Evolutionary conservation across 2,888 invertebrate genomes (phyloP).

Genomic region (Ectemnius continuus): DNA sequence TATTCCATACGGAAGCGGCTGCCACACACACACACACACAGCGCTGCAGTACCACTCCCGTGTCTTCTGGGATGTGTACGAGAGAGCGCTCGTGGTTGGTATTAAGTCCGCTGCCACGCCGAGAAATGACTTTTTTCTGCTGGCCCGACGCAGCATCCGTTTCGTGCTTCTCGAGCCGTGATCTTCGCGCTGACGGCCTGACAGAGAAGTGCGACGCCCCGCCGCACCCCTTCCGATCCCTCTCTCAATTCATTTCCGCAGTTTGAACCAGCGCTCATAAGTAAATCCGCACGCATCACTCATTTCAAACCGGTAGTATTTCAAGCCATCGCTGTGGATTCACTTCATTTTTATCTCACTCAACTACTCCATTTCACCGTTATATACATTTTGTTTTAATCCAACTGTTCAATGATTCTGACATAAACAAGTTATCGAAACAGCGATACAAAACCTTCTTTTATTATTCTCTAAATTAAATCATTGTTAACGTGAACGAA

Average conservation of each 20-base stretch:
- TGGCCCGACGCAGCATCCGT: conserved; percentile 23
- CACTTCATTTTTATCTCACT: no score
- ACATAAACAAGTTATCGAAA: no score
- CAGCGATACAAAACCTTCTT: no score
- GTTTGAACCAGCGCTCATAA: not conserved
- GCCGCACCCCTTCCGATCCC: conserved; percentile 3
- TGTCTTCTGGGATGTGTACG: conserved; percentile 14
- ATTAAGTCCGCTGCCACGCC: conserved; percentile 41
- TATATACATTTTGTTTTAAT: no score
- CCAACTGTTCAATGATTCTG: no score
- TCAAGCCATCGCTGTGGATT: no score
- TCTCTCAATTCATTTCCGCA: conserved; percentile 2
- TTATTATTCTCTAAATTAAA: no score
- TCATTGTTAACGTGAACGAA: no score
- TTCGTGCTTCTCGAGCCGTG: conserved; percentile 17
- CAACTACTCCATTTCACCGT: no score
- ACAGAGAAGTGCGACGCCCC: not conserved
- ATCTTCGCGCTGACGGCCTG: conserved; percentile 21
- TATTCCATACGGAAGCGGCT: conserved; percentile 52
- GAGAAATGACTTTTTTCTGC: conserved; percentile 28
- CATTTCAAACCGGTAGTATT: no score
- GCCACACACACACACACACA: no score
- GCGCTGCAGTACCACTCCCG: conserved; percentile 12
- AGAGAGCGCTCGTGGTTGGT: conserved; percentile 31
- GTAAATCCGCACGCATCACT: no score